These are phyloP conservation scores for Pseudochirops corinnae DNA, from an alignment of 2,797 vertebrate species.

Conservation along the genomic window DNA sequence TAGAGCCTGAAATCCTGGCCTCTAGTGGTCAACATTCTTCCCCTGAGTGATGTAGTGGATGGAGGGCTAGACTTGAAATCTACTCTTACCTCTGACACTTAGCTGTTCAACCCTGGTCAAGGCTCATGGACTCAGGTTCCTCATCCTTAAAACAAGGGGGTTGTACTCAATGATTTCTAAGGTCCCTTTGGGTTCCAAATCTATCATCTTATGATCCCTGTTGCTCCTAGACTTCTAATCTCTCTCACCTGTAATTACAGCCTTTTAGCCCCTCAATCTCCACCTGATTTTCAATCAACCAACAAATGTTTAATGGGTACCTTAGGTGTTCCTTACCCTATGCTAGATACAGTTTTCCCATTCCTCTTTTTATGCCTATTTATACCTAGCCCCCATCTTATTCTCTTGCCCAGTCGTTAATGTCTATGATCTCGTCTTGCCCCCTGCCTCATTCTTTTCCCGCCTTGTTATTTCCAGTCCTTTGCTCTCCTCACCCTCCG, in stretches of 20 bases:
- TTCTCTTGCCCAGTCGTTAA: neutral
- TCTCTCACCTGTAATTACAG: neutral
- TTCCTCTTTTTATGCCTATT: neutral
- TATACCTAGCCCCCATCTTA: neutral
- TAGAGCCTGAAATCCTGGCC: neutral
- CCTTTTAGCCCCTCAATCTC: neutral
- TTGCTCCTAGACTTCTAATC: neutral
- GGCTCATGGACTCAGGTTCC: neutral
- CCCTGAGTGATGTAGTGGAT: neutral
- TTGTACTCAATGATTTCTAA: neutral
- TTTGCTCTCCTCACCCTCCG: neutral
- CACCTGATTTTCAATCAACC: neutral
- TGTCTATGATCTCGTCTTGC: neutral
- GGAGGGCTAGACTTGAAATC: neutral
- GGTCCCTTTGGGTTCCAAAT: neutral
- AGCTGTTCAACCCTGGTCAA: neutral
- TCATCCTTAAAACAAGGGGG: neutral
- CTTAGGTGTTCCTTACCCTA: neutral
- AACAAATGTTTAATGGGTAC: neutral
- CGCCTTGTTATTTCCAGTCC: neutral
- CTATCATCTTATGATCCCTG: neutral
- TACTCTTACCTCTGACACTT: neutral
- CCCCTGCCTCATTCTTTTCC: neutral
- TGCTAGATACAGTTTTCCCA: neutral
- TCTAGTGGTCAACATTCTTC: neutral